Evolutionary conservation across 2,113 vertebrate genomes (phyloP), one percentile per base, ranked within the genome.

Genomic region (Geococcyx californianus): DNA sequence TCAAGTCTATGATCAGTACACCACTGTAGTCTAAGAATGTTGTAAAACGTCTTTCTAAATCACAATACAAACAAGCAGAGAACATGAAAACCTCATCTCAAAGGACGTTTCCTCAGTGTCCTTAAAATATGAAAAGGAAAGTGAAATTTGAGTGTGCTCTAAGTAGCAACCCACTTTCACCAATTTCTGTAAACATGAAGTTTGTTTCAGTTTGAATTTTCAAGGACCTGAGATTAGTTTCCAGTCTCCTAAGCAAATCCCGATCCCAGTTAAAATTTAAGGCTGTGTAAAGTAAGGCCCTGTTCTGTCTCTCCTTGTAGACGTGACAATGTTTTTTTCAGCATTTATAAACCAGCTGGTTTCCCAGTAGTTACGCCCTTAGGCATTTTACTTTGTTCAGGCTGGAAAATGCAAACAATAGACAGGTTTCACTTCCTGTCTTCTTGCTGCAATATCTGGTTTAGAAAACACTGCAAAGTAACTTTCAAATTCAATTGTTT

Each of bases 371-470:
- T 70, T 62, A 69, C 1, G 24, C 58, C 76, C 28, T 74, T 12
- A 67, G 62, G 54, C 44, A 58, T 72, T 84, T 84, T 44, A 79
- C 31, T 88, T 72, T 31, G 33, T 33, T 87, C 83, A 72, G 38
- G 34, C 63, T 49, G 7, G 67, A 75, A 92, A 80, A 92, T 34
- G 5, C 19, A 54, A 87, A 93, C 73, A 86, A 70, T 19, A 84
- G 49, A 38, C 26, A 90, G 34, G 74, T 89, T 93, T 87, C n/a
- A 87, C 84, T 97, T 96, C 81, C 88, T 82, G 73, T 45, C 89
- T 90, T 55, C 73, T 73, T 82, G 38, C 67, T 40, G 14, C 13
- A 44, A 20, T 58, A 58, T 58, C 60, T 72, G 14, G 7, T 69
- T 82, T 75, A 81, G 33, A 38, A 69, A 74, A 73, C 24, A 86